These are phyloP conservation scores for Halichoerus grypus DNA, from an alignment of 2,113 vertebrate species.

Conservation along the genomic window DNA sequence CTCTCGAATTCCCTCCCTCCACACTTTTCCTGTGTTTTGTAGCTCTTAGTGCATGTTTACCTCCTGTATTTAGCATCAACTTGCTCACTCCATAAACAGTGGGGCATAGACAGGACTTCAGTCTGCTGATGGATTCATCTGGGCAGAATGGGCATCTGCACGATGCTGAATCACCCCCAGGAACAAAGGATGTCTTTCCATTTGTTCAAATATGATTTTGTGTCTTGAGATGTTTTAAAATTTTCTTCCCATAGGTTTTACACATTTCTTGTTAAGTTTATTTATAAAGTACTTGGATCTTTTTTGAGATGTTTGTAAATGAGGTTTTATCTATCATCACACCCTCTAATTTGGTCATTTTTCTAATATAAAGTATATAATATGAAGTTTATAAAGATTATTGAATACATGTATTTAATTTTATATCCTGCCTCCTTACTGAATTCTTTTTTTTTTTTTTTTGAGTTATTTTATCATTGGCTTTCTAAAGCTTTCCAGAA, in stretches of 20 bases:
- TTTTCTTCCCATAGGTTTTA: neutral
- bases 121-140: no score
- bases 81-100: neutral
- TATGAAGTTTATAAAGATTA: neutral
- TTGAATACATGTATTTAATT: no score
- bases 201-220: neutral
- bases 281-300: neutral
- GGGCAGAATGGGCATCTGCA: accelerated
- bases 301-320: neutral
- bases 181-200: neutral
- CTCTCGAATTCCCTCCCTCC: neutral
- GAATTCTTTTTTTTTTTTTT: neutral
- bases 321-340: neutral
- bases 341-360: neutral
- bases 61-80: neutral
- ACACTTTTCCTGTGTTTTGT: neutral
- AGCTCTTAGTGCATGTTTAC: neutral
- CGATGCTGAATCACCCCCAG: neutral
- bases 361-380: neutral
- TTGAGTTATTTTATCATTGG: neutral
- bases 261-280: neutral
- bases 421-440: neutral
- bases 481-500: neutral
- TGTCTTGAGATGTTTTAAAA: neutral
- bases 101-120: neutral